Conservation (phyloP, 1,140 invertebrate species). For the Brachionus rubens region DNA sequence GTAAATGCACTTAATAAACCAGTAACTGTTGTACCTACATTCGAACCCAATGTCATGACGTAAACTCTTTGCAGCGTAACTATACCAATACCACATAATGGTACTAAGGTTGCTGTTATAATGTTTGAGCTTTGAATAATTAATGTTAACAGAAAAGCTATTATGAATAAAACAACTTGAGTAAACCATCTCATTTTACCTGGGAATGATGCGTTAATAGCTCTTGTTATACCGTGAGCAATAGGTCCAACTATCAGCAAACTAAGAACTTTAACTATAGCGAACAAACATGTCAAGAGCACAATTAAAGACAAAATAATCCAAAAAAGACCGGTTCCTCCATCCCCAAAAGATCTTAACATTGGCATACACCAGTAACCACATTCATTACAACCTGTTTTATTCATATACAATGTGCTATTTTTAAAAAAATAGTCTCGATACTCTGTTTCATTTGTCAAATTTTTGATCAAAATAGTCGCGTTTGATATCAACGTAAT, state of each 20-base stretch:
- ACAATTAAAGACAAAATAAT: neutral
- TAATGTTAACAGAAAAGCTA: constrained; percentile 66
- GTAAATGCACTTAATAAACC: constrained; percentile 64
- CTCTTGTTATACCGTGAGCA: constrained; percentile 61
- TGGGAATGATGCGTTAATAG: constrained; percentile 65
- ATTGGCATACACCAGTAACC: constrained; percentile 4
- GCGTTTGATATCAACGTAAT: neutral
- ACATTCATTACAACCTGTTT: neutral
- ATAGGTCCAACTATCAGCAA: constrained; percentile 58
- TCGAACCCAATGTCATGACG: constrained; percentile 66
- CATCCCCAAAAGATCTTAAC: constrained; percentile 18
- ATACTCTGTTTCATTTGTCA: neutral
- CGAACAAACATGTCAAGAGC: neutral
- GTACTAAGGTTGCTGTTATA: constrained; percentile 68
- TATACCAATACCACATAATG: constrained; percentile 67
- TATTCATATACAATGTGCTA: neutral
- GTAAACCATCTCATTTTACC: constrained; percentile 59
- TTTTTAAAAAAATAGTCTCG: neutral
- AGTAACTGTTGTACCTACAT: constrained; percentile 68
- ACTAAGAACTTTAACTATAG: constrained; percentile 15
- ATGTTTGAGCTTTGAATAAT: constrained; percentile 67
- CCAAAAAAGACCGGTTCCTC: constrained; percentile 20
- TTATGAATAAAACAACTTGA: constrained; percentile 60
- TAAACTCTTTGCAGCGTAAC: constrained; percentile 67
- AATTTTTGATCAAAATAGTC: neutral